Evolutionary conservation across 2,113 vertebrate species (phyloP), one percentile per base, ranked within the genome.

Genomic region (Melanotaenia duboulayi): DNA sequence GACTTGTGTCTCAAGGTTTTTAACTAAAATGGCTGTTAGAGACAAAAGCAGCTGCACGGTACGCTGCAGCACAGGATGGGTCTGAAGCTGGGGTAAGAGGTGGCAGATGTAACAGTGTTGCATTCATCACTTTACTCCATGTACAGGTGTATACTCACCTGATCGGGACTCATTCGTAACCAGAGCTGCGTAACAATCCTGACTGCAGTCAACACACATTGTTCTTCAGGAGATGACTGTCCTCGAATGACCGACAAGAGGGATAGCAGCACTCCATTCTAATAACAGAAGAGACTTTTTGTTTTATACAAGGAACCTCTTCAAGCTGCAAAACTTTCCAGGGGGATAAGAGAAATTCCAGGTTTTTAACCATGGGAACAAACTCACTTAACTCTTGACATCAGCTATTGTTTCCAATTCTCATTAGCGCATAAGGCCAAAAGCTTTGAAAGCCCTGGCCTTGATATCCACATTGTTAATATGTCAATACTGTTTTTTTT

Each of bases 251-350:
- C 90, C 35, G 78, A 76, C 32, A 96, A 82, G 84, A 97, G 64
- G 74, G 91, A 93, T 6, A 82, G 90, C 23, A 99, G 94, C 7
- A 74, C 93, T 1, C 35, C 44, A 58, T 96, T 97, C 97, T 99
- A 83, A 40, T 68, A 40, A 76, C 22, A 65, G 35, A 10, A 75
- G 24, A 35, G 32, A 35, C 4, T 35, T 35, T 35, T 35, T 35
- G 28, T 28, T 28, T 28, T 3, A 28, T 28, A 28, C 28, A 28
- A 28, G 28, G 3, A 28, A 28, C 28, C 28, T 3, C 28, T 28
- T 28, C 28, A 28, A 28, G 28, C 28, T 28, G 28, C 28, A 28
- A 28, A 28, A 28, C 28, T 28, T 28, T 28, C 6, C 6, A 28
- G 28, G 28, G 28, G 28, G 28, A 35, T 1, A 35, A 8, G 8